These are phyloP conservation scores for Ricordea florida DNA, from an alignment of 92 coral and sea anemone genomes.

Conservation along the genomic window DNA sequence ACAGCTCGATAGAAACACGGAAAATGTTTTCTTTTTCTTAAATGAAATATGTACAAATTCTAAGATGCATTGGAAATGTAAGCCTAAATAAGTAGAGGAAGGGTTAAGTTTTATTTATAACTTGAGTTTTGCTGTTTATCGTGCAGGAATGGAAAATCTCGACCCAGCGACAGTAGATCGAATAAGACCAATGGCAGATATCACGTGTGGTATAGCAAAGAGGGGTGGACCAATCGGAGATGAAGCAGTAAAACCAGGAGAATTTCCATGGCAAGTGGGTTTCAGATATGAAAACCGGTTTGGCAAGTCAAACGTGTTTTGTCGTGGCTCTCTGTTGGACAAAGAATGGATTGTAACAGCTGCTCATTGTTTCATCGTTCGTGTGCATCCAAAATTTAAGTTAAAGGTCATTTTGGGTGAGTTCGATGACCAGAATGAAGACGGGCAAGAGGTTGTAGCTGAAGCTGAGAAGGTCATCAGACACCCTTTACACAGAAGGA, in stretches of 20 bases:
- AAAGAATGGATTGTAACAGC: conserved; percentile 60
- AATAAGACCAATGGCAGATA: conserved; percentile 18
- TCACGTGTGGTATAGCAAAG: conserved; percentile 31
- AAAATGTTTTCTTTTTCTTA: too few species aligned
- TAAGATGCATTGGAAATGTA: too few species aligned
- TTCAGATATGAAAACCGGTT: conserved; percentile 7
- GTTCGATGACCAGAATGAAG: conserved; percentile 27
- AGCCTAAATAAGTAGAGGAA: too few species aligned
- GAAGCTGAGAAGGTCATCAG: conserved; percentile 38
- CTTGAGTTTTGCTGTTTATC: too few species aligned
- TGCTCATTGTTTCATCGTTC: conserved; percentile 53
- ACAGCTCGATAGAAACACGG: too few species aligned
- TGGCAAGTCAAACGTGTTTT: conserved; percentile 39
- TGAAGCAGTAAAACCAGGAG: conserved; percentile 24
- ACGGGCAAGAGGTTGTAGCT: conserved; percentile 38
- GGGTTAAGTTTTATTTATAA: too few species aligned
- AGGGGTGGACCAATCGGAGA: conserved; percentile 10
- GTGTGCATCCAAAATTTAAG: conserved; percentile 6
- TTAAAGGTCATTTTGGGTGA: conserved; percentile 43
- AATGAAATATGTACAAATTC: too few species aligned
- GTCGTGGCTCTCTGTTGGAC: conserved; percentile 63
- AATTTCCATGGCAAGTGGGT: conserved; percentile 40
- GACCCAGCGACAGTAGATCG: too few species aligned
- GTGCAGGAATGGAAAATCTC: too few species aligned
- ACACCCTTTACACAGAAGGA: conserved; percentile 10